Conservation (phyloP, 2,888 invertebrate species). For the Ctena decussata region DNA sequence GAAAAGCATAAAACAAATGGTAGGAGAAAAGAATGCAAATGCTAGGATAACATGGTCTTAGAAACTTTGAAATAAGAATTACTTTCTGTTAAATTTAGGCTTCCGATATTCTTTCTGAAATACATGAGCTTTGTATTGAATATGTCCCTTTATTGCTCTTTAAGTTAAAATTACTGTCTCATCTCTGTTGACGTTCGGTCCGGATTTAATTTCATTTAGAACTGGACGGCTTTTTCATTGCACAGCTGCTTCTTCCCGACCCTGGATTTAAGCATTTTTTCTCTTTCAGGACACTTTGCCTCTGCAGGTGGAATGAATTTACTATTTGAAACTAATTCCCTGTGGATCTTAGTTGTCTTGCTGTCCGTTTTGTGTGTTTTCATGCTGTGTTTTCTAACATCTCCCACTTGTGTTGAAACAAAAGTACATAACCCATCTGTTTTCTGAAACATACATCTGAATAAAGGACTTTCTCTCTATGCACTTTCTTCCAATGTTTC, state of each 20-base stretch:
- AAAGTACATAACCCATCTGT: not conserved
- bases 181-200: not conserved
- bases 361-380: not conserved
- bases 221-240: not conserved
- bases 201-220: not conserved
- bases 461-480: not conserved
- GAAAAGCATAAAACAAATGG: not conserved
- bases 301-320: not conserved
- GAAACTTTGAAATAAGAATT: not conserved
- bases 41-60: not conserved
- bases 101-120: not conserved
- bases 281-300: not conserved
- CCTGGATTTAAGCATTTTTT: not conserved
- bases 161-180: not conserved
- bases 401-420: not conserved
- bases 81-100: not conserved
- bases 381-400: not conserved
- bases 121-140: not conserved
- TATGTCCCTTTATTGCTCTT: not conserved
- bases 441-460: not conserved
- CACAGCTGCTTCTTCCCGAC: not conserved
- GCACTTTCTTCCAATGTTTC: not conserved
- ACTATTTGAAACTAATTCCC: not conserved
- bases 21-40: not conserved
- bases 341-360: not conserved